Evolutionary conservation across 2,797 vertebrate species (phyloP), one percentile per base, ranked within the genome.

Genomic region (Onychomys arenicola): DNA sequence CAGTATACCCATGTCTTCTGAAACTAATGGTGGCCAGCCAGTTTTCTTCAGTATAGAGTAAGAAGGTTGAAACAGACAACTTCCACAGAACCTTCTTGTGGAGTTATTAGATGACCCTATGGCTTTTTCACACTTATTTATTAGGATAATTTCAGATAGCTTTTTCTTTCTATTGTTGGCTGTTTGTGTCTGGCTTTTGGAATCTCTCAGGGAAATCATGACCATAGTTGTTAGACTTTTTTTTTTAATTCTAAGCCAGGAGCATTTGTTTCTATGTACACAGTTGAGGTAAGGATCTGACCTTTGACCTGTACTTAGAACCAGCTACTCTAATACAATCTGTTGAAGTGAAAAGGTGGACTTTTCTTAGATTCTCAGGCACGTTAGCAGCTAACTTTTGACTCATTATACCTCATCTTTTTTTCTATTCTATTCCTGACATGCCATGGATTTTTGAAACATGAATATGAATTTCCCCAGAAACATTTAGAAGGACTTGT

Each of bases 201-300:
- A 76, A 61, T 65, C 10, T 37, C 73, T 63, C 7, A 2, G 6
- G 75, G 55, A 83, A 93, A 6, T 25, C 43, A 83, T 23, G 12
- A 59, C 55, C n/a, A 29, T 1, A 46, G n/a, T 63, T 19, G 52
- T 1, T 11, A 46, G 0, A 14, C 3, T 10, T 57, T 93, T 82
- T 57, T 21, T 87, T 88, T 69, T 46, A 12, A 71, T 57, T 57
- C 67, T 73, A 90, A 49, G 49, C 9, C 8, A 37, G n/a, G 40
- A 71, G 13, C 49, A 76, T 61, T 81, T 13, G 71, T 77, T 59
- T 57, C 71, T 25, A 32, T 32, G 23, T 7, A 69, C 4, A 69
- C 19, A 16, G 34, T 75, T 93, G 75, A 96, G 49, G 32, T 89
- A 83, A 90, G 61, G 32, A 77, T 73, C 14, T 59, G 43, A 61